phyloP scores from a whole-genome alignment of 2,113 vertebrate species.

The Archilochus colubris region DNA sequence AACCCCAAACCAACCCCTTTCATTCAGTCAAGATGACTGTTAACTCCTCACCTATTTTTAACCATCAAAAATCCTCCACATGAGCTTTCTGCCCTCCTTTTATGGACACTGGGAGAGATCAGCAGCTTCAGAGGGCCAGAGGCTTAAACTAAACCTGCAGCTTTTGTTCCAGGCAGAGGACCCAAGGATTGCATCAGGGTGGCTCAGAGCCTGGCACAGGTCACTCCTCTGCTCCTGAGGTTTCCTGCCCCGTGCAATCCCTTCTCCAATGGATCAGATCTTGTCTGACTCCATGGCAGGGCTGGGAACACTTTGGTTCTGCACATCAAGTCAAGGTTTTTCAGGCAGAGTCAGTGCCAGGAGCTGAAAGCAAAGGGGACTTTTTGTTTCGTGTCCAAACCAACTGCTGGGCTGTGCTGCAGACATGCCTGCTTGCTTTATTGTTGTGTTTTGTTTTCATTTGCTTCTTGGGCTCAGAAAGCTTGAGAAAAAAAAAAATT shows the following conservation, averaged over 20 bases:
- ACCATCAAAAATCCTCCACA: not conserved
- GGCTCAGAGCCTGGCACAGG: not conserved
- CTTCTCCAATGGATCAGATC: not conserved
- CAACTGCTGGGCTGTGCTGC: not conserved
- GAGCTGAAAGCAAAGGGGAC: not conserved
- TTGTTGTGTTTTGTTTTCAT: not conserved
- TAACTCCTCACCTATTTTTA: not conserved
- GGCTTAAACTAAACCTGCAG: not conserved
- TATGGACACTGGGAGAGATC: not conserved
- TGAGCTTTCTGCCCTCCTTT: not conserved
- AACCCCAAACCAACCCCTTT: not conserved
- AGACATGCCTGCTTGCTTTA: accelerated
- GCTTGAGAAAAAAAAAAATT: not conserved
- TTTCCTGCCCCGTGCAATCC: accelerated
- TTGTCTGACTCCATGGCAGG: not conserved
- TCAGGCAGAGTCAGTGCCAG: not conserved
- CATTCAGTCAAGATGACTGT: not conserved
- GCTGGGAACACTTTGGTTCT: not conserved
- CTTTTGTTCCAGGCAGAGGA: not conserved
- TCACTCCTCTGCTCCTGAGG: not conserved
- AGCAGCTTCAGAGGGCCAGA: not conserved
- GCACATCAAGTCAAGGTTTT: not conserved
- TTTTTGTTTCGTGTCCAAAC: not conserved
- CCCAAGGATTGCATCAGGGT: accelerated
- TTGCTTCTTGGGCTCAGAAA: not conserved